Evolutionary conservation across 2,113 vertebrate genomes (phyloP).

Genomic region (Salminus brasiliensis): DNA sequence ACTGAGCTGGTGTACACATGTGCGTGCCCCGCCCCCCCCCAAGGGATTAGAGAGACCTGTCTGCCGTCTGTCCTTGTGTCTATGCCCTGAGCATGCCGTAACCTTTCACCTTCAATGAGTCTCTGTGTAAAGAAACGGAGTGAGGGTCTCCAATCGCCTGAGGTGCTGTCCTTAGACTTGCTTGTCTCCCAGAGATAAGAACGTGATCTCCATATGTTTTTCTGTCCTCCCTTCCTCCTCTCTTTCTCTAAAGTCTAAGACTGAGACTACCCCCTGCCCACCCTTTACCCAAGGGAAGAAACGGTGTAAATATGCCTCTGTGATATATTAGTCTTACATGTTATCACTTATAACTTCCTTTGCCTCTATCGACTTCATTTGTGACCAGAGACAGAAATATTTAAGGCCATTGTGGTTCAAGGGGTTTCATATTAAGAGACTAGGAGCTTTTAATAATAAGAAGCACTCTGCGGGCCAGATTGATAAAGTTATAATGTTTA

Average conservation of each 20-base stretch:
- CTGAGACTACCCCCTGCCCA: neutral
- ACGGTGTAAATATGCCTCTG: neutral
- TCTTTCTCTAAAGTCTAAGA: constrained; percentile 32
- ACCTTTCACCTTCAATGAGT: constrained; percentile 15
- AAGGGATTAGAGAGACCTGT: constrained; percentile 61
- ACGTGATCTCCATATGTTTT: constrained; percentile 12
- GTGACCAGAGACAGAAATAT: constrained; percentile 32
- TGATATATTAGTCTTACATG: constrained; percentile 27
- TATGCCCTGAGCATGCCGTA: constrained; percentile 31
- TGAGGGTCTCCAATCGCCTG: neutral
- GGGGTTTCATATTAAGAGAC: constrained; percentile 1
- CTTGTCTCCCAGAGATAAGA: constrained; percentile 45
- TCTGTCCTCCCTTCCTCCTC: constrained; percentile 33
- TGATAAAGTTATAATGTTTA: constrained; percentile 55
- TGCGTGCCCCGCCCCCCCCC: too few relatives aligned
- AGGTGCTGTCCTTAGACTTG: neutral
- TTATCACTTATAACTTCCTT: constrained; percentile 8
- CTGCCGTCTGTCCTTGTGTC: constrained; percentile 62
- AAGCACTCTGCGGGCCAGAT: constrained; percentile 38
- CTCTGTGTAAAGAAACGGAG: constrained; percentile 6
- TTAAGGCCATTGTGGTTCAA: neutral
- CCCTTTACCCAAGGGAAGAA: neutral
- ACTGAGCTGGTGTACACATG: too few relatives aligned
- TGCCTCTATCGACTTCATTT: constrained; percentile 33
- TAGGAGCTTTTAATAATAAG: neutral